phyloP scores from a whole-genome alignment of 2,888 invertebrate species.

The Anodontia alba region DNA sequence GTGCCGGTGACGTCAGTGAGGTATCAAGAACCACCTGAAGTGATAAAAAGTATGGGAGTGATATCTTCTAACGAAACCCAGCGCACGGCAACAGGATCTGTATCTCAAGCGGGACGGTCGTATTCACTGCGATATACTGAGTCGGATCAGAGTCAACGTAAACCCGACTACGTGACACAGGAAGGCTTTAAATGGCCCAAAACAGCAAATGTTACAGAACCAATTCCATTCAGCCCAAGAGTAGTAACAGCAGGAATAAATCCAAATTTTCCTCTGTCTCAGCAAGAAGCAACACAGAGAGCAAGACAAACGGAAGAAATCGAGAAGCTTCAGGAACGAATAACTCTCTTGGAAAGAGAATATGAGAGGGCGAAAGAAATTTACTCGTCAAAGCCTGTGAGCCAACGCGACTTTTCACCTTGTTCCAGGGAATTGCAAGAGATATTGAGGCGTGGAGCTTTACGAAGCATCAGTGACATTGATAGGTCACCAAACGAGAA shows the following conservation, averaged over 20 bases:
- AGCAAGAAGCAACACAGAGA: not conserved
- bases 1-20: not conserved
- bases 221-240: conserved; percentile 57
- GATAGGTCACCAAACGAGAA: conserved; percentile 66
- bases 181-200: conserved; percentile 62
- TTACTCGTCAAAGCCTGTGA: conserved; percentile 17
- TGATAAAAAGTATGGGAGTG: not conserved
- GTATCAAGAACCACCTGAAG: not conserved
- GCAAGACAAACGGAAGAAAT: not conserved
- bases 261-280: not conserved
- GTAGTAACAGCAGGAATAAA: conserved; percentile 34
- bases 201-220: conserved; percentile 36
- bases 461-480: conserved; percentile 53
- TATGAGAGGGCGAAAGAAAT: conserved; percentile 42
- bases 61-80: not conserved
- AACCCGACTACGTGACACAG: conserved; percentile 35
- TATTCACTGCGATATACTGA: not conserved
- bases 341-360: conserved; percentile 44
- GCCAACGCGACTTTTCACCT: conserved; percentile 3
- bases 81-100: not conserved
- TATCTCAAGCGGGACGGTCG: not conserved
- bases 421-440: conserved; percentile 24
- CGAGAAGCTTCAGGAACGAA: conserved; percentile 15
- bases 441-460: conserved; percentile 26
- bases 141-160: not conserved